Conservation (phyloP, 2,888 invertebrate species). For the Cryptops parisi region DNA sequence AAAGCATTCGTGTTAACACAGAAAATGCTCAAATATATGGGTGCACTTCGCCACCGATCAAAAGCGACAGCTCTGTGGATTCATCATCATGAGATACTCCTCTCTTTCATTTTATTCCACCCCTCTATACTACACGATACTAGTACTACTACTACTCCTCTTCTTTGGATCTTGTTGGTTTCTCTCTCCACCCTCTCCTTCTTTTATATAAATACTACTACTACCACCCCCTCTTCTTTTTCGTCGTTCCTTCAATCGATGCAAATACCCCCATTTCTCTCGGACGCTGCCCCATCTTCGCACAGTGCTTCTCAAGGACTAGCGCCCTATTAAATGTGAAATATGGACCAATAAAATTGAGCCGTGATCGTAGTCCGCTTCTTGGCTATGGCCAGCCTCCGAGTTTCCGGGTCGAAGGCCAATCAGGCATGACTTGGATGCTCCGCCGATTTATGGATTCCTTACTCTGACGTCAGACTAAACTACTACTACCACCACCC, state of each 20-base stretch:
- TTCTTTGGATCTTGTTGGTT: too few species aligned
- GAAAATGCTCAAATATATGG: background rate
- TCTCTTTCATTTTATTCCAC: background rate
- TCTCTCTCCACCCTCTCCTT: background rate
- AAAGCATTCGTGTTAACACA: too few species aligned
- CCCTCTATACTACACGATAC: background rate
- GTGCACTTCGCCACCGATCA: background rate
- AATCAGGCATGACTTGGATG: background rate
- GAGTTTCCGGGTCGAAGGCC: background rate
- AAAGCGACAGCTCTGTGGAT: background rate
- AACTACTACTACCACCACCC: too few species aligned
- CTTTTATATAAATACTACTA: background rate
- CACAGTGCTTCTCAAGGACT: background rate
- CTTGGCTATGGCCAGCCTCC: background rate
- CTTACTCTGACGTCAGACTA: too few species aligned
- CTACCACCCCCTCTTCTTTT: background rate
- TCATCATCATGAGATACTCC: background rate
- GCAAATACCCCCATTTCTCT: conserved; percentile 4
- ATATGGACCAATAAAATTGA: conserved; percentile 12
- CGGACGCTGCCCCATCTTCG: background rate
- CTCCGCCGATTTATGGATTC: conserved; percentile 3
- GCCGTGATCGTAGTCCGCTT: conserved; percentile 7
- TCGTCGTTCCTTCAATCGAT: conserved; percentile 7
- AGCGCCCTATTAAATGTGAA: conserved; percentile 9
- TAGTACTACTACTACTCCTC: too few species aligned